Base-by-base conservation (phyloP, 2,113 vertebrate genomes). In the Pampusana beccarii region DNA sequence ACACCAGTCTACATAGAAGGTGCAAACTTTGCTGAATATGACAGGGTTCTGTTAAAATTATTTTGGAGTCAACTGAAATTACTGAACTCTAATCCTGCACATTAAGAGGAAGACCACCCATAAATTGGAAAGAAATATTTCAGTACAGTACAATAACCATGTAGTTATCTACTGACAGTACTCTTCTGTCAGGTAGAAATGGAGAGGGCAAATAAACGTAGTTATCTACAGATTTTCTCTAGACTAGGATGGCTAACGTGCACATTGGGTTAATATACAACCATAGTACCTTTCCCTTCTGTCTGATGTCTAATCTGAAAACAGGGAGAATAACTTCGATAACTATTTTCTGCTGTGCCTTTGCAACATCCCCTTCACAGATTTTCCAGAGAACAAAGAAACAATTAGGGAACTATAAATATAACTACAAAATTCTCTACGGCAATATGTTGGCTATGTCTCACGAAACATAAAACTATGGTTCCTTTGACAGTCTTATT, bases 161-260 rank as follows among this genome's bases (percentile, higher is more conserved):
- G 51, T n/a, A 67, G 8, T 21, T 29, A 11, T 46, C 51, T 42
- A 67, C 20, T 44, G 65, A 34, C 18, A 51, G 26, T 25, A 42
- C 9, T 71, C 23, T 44, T 65, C 25, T 33, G 15, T 25, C 48
- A 69, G 25, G 11, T 36, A 19, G 44, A 65, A 71, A 74, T 54
- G 23, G 10, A 48, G n/a, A 82, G 5, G 14, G 53, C 40, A 69
- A 40, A 64, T 16, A 88, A 56, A 72, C 4, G 6, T 16, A 19
- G 16, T 6, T 78, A 13, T 20, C 56, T 53, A 62, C 25, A 42
- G 17, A 31, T n/a, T 56, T 51, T 53, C 36, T 16, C 11, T 42
- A 16, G 33, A 69, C 21, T 25, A 54, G 50, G 7, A 53, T 0
- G 1, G n/a, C 12, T 54, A 54, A 40, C n/a, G 11, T 1, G 10